These are phyloP conservation scores for Loripinus fragilis DNA, from an alignment of 2,888 invertebrate genomes.

Conservation along the genomic window DNA sequence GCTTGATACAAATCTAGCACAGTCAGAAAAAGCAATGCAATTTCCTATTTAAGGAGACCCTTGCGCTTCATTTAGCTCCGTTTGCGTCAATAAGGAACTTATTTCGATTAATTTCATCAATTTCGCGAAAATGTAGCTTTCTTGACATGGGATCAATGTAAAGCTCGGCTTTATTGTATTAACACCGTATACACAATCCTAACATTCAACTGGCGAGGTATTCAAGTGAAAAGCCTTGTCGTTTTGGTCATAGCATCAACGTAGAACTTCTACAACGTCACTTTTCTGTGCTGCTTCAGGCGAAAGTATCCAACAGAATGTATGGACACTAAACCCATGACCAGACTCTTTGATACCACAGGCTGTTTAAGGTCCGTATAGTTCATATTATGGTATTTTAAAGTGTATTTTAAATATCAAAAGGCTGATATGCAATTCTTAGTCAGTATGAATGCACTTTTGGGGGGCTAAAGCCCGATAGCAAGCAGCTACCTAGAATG, in stretches of 20 bases:
- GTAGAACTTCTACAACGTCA: not conserved
- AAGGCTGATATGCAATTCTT: too few relatives aligned
- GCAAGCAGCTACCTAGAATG: too few relatives aligned
- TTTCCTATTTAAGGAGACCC: constrained; percentile 8
- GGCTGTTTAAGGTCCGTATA: too few relatives aligned
- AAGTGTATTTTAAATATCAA: too few relatives aligned
- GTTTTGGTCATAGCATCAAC: constrained; percentile 10
- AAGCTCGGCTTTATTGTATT: constrained; percentile 13
- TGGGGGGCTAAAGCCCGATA: too few relatives aligned
- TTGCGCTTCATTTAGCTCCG: constrained; percentile 12
- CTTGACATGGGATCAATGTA: constrained; percentile 16
- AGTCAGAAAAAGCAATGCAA: constrained; percentile 5
- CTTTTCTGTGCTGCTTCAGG: too few relatives aligned
- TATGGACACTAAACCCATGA: too few relatives aligned
- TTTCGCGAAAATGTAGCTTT: constrained; percentile 10
- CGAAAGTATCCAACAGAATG: too few relatives aligned
- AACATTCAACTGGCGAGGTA: not conserved
- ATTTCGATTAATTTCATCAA: constrained; percentile 22
- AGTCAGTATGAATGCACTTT: too few relatives aligned
- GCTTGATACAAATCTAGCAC: not conserved
- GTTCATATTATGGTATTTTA: too few relatives aligned
- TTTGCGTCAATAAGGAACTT: constrained; percentile 19
- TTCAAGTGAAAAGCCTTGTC: constrained; percentile 15
- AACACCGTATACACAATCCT: constrained; percentile 17
- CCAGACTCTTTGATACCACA: too few relatives aligned